These are phyloP conservation scores for Maniola hyperantus DNA, from an alignment of 2,888 invertebrate genomes.

Conservation along the genomic window DNA sequence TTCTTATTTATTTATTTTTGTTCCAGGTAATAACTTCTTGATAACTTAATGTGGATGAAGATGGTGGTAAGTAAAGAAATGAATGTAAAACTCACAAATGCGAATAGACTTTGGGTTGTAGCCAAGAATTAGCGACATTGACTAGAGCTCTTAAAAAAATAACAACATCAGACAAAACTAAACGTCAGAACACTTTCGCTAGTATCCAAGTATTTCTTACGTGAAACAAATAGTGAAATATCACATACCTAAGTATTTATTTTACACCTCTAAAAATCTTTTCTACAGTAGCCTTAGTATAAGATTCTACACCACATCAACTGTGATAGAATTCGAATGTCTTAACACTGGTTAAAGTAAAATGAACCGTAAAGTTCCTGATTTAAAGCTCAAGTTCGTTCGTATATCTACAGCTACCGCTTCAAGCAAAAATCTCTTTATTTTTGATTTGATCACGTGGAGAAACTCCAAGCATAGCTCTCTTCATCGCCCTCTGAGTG, in stretches of 20 bases:
- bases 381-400: too few species aligned
- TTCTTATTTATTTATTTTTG: slow-evolving; percentile 1
- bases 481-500: too few species aligned
- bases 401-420: too few species aligned
- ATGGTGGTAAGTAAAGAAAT: slow-evolving; percentile 36
- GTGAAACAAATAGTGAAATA: neutral
- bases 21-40: neutral
- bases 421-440: too few species aligned
- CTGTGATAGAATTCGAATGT: too few species aligned
- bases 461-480: too few species aligned
- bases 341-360: too few species aligned
- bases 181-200: neutral
- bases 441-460: too few species aligned
- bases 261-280: slow-evolving; percentile 2
- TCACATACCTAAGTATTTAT: neutral
- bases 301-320: too few species aligned
- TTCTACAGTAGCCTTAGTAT: too few species aligned
- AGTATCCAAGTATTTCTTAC: neutral
- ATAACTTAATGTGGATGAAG: neutral
- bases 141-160: neutral
- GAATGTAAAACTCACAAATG: neutral
- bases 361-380: too few species aligned
- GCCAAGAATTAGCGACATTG: too few species aligned
- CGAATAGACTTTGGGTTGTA: neutral
- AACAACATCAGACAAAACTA: neutral